Evolutionary conservation across 2,888 invertebrate genomes (phyloP), one percentile per base, ranked within the genome.

Genomic region (Acrobeloides nanus): DNA sequence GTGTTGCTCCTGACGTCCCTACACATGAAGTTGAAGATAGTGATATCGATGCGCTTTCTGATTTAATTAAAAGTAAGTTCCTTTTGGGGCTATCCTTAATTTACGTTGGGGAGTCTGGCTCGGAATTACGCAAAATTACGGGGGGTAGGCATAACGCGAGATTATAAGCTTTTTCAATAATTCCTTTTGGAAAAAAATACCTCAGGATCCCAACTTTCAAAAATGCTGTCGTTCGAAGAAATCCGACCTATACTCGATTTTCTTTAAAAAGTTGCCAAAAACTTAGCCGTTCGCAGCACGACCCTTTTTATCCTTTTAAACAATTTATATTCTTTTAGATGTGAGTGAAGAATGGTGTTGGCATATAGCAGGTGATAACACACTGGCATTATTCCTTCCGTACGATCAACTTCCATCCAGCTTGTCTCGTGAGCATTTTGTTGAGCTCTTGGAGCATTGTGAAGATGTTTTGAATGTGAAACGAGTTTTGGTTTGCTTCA

Each of bases 1-100:
- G 59, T 59, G 59, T 27, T 62, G 59, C 46, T 53, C 50, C 51
- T 59, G 59, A 59, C 59, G 49, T 48, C 61, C 49, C 61, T 49
- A 43, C 49, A 56, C 27, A 24, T 33, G 38, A 53, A 38, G 20
- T 31, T 15, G 39, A 34, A 20, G 23, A 33, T 35, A 47, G 24
- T 43, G 51, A 38, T 32, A 17, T 31, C 34, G 34, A 35, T 27
- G 47, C 45, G 37, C 25, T 52, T 21, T 37, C 32, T 26, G 52
- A 31, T 38, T 40, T 52, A 29, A 51, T 53, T n/a, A 38, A 46
- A 38, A 25, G 52, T 52, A 31, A 46, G 51, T 44, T 35, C 7
- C 15, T 21, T 34, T n/a, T 15, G 5, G 6, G 34, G 6, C 6
- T 12, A 6, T 4, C 24, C 27, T 5, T 10, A 10, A 12, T 3